These are phyloP conservation scores for Pseudochaenichthys georgianus DNA, from an alignment of 2,797 vertebrate genomes.

Conservation along the genomic window DNA sequence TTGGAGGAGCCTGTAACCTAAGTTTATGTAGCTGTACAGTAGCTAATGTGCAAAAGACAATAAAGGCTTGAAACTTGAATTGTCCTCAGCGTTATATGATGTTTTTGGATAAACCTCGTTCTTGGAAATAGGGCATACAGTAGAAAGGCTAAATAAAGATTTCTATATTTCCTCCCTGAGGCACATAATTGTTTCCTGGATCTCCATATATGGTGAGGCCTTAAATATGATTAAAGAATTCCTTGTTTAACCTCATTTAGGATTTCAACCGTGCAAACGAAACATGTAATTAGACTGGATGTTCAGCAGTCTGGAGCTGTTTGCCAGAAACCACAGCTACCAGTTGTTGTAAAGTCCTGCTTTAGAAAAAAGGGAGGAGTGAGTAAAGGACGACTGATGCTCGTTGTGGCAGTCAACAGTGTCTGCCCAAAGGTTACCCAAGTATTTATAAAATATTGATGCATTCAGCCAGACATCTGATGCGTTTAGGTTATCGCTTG, in stretches of 20 bases:
- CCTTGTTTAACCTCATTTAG: slow-evolving; percentile 73
- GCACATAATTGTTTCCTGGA: slow-evolving; percentile 72
- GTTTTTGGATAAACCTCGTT: slow-evolving; percentile 20
- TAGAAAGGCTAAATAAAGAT: slow-evolving; percentile 55
- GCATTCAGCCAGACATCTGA: not conserved
- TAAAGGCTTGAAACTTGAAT: too few relatives aligned
- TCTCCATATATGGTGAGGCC: slow-evolving; percentile 74
- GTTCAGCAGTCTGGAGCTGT: slow-evolving; percentile 74
- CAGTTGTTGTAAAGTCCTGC: slow-evolving; percentile 44
- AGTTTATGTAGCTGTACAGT: too few relatives aligned
- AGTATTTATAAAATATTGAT: slow-evolving; percentile 24
- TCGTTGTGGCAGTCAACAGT: slow-evolving; percentile 59
- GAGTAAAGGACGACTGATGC: slow-evolving; percentile 61
- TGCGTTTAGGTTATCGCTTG: not conserved
- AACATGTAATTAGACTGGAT: slow-evolving; percentile 81
- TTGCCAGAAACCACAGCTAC: slow-evolving; percentile 71
- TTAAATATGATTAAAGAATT: slow-evolving; percentile 71
- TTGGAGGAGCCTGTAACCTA: too few relatives aligned
- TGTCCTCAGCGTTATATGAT: slow-evolving; percentile 3
- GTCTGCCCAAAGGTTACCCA: slow-evolving; percentile 32
- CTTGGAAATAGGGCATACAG: slow-evolving; percentile 55
- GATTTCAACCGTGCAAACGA: slow-evolving; percentile 69
- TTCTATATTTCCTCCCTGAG: slow-evolving; percentile 46
- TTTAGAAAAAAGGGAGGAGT: slow-evolving; percentile 62
- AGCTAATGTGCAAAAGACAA: too few relatives aligned